Evolutionary conservation across 1,140 invertebrate genomes (phyloP), one percentile per base, ranked within the genome.

Genomic region (Sarcophaga bullata): DNA sequence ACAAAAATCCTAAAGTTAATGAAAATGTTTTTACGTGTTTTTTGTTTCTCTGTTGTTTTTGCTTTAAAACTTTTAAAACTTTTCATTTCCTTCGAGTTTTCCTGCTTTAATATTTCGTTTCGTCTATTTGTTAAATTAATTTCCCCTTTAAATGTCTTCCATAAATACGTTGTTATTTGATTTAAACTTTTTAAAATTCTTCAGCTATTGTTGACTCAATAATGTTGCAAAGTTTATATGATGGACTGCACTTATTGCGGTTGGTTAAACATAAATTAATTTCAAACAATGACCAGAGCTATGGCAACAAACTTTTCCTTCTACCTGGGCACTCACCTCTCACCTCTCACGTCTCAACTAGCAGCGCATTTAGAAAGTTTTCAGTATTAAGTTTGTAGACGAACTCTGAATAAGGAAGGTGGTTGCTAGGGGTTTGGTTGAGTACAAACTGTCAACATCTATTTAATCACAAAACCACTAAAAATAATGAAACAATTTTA

Each of bases 251-350:
- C 54, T 58, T 58, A 58, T 0, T 58, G 54, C 54, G 54, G 54
- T 58, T n/a, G 54, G 54, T 58, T 58, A 58, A 58, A 58, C 54
- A 58, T 58, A 58, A 58, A 58, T 58, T 58, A 11, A 15, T 58
- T 58, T 58, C 54, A 58, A 37, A 58, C 54, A 58, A 58, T n/a
- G 54, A n/a, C 54, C 54, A 13, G 54, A 13, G 54, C 7, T n/a
- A 58, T 58, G n/a, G 50, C 8, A 52, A 52, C 13, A 52, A 52
- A 58, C 13, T 58, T 58, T 58, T 58, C 13, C 52, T 37, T 37
- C 25, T 37, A 37, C 25, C 25, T 37, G 4, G 1, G 52, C 13
- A n/a, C n/a, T n/a, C n/a, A n/a, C n/a, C n/a, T n/a, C n/a, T 58
- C 54, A 58, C 54, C 7, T n/a, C 15, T 58, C n/a, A 13, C 6